phyloP scores from a whole-genome alignment of 2,113 vertebrate genomes.

The Ellobius talpinus region DNA sequence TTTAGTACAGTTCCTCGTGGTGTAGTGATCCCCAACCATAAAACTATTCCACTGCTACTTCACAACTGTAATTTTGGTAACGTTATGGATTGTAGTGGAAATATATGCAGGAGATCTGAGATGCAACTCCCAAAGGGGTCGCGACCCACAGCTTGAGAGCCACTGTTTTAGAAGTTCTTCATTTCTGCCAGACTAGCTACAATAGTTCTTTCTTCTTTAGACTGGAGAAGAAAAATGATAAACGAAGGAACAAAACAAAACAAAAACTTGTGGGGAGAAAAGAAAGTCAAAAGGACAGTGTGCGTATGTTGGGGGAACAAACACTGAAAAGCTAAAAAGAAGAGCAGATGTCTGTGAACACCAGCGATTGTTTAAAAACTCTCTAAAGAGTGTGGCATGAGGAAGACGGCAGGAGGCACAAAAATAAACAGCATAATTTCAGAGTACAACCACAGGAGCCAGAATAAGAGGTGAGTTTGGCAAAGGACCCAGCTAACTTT shows the following conservation, averaged over 20 bases:
- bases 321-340: conserved; percentile 24
- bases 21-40: background rate
- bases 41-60: background rate
- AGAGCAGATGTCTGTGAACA: conserved; percentile 2
- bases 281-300: background rate
- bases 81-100: background rate
- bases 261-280: background rate
- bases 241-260: conserved; percentile 32
- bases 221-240: conserved; percentile 69
- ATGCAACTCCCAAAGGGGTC: background rate
- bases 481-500: conserved; percentile 60
- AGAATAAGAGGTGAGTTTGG: conserved; percentile 51
- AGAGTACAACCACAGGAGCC: conserved; percentile 67
- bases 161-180: background rate
- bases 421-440: conserved; percentile 78
- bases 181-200: background rate
- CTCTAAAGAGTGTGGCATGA: conserved; percentile 67
- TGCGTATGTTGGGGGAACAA: background rate
- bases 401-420: conserved; percentile 59
- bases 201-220: conserved; percentile 65
- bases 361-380: background rate
- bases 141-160: background rate
- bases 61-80: background rate
- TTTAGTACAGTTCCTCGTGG: background rate
- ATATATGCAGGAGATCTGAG: background rate